Evolutionary conservation across 2,888 invertebrate species (phyloP), one percentile per base, ranked within the genome.

Genomic region (Dryobota labecula): DNA sequence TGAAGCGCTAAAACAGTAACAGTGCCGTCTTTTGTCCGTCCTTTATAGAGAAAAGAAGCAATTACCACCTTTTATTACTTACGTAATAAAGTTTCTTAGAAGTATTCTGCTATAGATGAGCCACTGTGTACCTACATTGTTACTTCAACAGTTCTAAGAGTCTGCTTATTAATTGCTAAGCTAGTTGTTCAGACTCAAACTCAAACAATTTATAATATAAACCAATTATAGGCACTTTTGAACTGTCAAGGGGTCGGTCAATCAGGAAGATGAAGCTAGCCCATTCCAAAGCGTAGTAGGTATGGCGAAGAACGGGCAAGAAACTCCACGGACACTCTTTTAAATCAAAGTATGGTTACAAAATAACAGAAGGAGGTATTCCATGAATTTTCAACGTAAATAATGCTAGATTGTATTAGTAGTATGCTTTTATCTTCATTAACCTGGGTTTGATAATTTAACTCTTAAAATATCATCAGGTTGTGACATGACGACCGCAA

Each of bases 61-160:
- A 85, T 86, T 86, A 86, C 75, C 72, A 78, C 60, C 80, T 76
- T 79, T 85, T 82, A 84, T 86, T 80, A 85, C 77, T 69, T 54
- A 76, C 66, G 77, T 82, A 76, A 84, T 78, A 76, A 85, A 80
- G 79, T 80, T 76, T 49, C 76, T 80, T 62, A 54, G 65, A 76
- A 76, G 62, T 70, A 57, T 69, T 56, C 73, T 70, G 49, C 60
- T 60, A 60, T 49, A 74, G 71, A 72, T 73, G 71, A 74, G 64
- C 62, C 41, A 41, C 70, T 75, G 66, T 72, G 67, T 75, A 78
- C 38, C 38, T 38, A 38, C 77, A 80, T 69, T 73, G 63, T 70
- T 74, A 65, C 61, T 70, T 70, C 78, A 78, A 54, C 70, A 62
- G 57, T 58, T 70, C 47, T 66, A 73, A 80, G 70, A 76, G 51